Base-by-base conservation (phyloP, 2,797 vertebrate genomes). In the Megaceryle alcyon region DNA sequence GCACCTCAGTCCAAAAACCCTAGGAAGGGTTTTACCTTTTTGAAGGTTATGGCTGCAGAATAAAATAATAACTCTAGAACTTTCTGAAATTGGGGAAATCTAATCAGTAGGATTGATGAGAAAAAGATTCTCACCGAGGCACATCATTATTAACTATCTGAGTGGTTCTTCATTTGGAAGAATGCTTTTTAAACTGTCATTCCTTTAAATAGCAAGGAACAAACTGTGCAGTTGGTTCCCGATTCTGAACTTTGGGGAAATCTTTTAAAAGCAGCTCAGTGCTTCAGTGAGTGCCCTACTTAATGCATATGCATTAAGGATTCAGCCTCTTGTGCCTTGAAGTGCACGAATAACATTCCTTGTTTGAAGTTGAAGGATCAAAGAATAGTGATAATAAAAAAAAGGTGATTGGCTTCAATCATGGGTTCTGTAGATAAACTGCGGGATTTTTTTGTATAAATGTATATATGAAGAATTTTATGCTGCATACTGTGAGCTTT, bases 341-440 rank as follows among this genome's bases (percentile, higher is more conserved):
- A 87, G 69, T 60, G 59, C 53, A 31, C 0, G 2, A 66, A 59
- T 70, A 80, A 82, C 79, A 72, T 86, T 77, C 59, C 1, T 0
- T 14, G 31, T 80, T 94, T 86, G 91, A 95, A 81, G 66, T 33
- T 69, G 39, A 46, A 69, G 20, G 48, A 94, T 91, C 70, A 92
- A 92, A 86, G 69, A 51, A 8, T 13, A 61, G 81, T 53, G 3
- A 6, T 22, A 57, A 59, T 12, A 25, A 60, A 84, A 61, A 61
- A 48, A 51, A 69, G 7, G 60, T 9, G 3, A 53, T 54, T 86
- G 37, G 20, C 35, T 88, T 90, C 56, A 73, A 0, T 87, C 65
- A 33, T 7, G 44, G 12, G 10, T 71, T 87, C 43, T 88, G 22
- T 48, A 65, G 79, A 44, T 66, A 60, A 87, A 66, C 43, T 44